These are phyloP conservation scores for Aricia agestis DNA, from an alignment of 1,140 invertebrate species.

Conservation along the genomic window DNA sequence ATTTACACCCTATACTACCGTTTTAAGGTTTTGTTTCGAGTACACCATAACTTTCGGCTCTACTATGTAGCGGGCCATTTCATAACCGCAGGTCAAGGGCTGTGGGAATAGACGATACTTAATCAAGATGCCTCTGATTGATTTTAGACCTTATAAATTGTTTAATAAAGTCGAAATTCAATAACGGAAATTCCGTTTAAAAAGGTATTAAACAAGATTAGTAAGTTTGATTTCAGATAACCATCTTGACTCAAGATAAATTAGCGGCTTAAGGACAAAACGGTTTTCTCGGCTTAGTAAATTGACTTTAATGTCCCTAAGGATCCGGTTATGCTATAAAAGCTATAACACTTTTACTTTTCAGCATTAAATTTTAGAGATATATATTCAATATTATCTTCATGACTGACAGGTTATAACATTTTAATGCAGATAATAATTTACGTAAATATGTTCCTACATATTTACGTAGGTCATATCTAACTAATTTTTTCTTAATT, in stretches of 20 bases:
- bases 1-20: not conserved
- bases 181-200: not conserved
- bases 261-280: not conserved
- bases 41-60: not conserved
- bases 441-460: too few species aligned
- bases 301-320: not conserved
- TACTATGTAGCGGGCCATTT: slow-evolving; percentile 7
- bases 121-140: not conserved
- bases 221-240: not conserved
- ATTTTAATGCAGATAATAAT: too few species aligned
- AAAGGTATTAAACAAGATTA: not conserved
- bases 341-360: too few species aligned
- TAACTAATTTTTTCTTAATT: too few species aligned
- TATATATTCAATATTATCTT: too few species aligned
- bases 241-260: not conserved
- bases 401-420: too few species aligned
- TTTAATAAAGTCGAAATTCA: not conserved
- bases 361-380: too few species aligned
- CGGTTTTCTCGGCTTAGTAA: not conserved
- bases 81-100: slow-evolving; percentile 28
- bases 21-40: slow-evolving; percentile 9
- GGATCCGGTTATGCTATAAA: too few species aligned
- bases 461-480: too few species aligned
- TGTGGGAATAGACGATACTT: slow-evolving; percentile 23
- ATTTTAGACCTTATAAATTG: not conserved